A percentile compares a stretch with the other conserved stretches of the same genome.
These are phyloP conservation scores for Xylota sylvarum DNA, from an alignment of 2,888 invertebrate genomes.

Conservation along the genomic window DNA sequence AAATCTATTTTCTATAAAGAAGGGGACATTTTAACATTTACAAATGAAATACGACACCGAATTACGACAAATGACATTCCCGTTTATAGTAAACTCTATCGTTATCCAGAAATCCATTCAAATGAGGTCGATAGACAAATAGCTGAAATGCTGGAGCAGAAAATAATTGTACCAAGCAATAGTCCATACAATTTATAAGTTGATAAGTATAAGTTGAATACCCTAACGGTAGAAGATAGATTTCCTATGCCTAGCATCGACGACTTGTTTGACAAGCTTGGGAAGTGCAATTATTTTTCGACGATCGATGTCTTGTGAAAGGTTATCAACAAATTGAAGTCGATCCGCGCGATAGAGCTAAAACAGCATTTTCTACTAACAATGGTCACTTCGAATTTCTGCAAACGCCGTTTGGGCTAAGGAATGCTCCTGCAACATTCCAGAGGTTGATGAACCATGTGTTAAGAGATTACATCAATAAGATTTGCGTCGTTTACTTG, in stretches of 20 bases:
- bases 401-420: no score
- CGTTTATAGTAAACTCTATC: constrained; percentile 25
- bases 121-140: constrained; percentile 33
- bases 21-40: constrained; percentile 10
- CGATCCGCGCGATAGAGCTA: no score
- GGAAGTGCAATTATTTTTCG: not conserved
- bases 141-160: constrained; percentile 14
- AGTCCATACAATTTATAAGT: constrained; percentile 2
- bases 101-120: constrained; percentile 21
- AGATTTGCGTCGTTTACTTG: no score
- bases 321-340: not conserved
- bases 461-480: no score
- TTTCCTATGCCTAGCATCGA: constrained; percentile 79
- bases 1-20: constrained; percentile 14
- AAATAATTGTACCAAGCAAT: not conserved
- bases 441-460: no score
- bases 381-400: no score
- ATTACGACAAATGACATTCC: constrained; percentile 35
- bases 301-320: not conserved
- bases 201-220: no score
- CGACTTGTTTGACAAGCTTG: constrained; percentile 77
- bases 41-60: constrained; percentile 1
- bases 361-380: no score
- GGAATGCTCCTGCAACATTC: no score
- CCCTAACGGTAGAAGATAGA: constrained; percentile 59